Base-by-base conservation (phyloP, 2,113 vertebrate species). In the Protomyctophum bolini region DNA sequence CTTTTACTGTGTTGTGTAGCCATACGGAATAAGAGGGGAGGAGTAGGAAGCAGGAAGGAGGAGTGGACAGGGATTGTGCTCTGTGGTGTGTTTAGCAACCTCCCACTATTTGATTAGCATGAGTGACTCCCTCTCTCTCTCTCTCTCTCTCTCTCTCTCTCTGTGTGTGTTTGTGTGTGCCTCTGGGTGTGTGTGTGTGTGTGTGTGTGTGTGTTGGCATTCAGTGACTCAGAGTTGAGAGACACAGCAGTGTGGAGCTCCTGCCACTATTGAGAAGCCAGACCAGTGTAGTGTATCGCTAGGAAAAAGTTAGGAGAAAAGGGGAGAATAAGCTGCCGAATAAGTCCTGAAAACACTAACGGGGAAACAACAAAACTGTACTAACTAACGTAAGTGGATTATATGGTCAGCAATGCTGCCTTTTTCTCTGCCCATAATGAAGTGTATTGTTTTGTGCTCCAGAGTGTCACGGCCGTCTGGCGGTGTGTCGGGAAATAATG, bases 51-150 rank as follows among this genome's bases (percentile, higher is more conserved):
- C 65, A 80, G 70, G 75, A 80, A 81, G 63, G 52, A 70, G 78
- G 68, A 75, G 76, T 63, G 76, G 82, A 73, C 33, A 41, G 69
- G 62, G 79, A 66, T 66, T 75, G 73, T 66, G 49, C 50, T 2
- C n/a, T 74, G 82, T 76, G 75, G 74, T 73, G 82, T 59, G 47
- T 62, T 77, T 4, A 73, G 68, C 14, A 56, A 70, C 87, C 80
- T 76, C 90, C 86, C 77, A 81, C 85, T 78, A 71, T 60, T 58
- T 61, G 57, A 80, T 88, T 81, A 77, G 59, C 77, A 66, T 81
- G 78, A 71, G 80, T 55, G 21, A 84, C 87, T 88, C 91, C 84
- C 86, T 72, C 85, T 76, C 5, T 28, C 45, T 55, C 70, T 68
- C 58, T 80, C 48, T 15, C 33, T 4, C 3, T 41, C 33, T 41